phyloP scores from a whole-genome alignment of 2,888 invertebrate genomes.

The Nephrotoma flavescens region DNA sequence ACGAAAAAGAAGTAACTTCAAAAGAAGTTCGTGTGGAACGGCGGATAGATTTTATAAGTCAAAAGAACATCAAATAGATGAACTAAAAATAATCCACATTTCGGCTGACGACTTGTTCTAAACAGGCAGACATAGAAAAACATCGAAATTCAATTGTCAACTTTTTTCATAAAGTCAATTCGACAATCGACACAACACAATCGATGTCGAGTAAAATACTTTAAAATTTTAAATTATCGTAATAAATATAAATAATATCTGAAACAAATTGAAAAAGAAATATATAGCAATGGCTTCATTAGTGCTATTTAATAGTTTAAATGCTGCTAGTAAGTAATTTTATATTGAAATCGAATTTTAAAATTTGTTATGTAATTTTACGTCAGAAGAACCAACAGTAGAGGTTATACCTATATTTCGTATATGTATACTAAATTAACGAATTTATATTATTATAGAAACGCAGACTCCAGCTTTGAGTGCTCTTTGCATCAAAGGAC shows the following conservation, averaged over 20 bases:
- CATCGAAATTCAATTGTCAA: not conserved
- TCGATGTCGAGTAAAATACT: not conserved
- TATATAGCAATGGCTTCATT: slow-evolving; percentile 22
- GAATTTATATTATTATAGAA: slow-evolving; percentile 14
- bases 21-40: too few relatives aligned
- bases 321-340: slow-evolving; percentile 25
- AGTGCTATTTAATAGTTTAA: slow-evolving; percentile 24
- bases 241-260: not conserved
- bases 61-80: too few relatives aligned
- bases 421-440: not conserved
- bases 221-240: not conserved
- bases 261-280: not conserved
- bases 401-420: not conserved
- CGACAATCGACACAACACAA: not conserved
- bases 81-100: not conserved
- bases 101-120: not conserved
- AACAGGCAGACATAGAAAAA: not conserved
- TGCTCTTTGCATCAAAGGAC: slow-evolving; percentile 22
- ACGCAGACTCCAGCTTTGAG: slow-evolving; percentile 24
- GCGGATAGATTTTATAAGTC: too few relatives aligned
- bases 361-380: slow-evolving; percentile 5
- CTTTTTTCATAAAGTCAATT: not conserved
- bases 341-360: not conserved
- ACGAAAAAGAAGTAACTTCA: too few relatives aligned
- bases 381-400: not conserved